Evolutionary conservation across 37 sponge, comb jelly and placozoan genomes (phyloP).

Genomic region (Bolinopsis microptera): DNA sequence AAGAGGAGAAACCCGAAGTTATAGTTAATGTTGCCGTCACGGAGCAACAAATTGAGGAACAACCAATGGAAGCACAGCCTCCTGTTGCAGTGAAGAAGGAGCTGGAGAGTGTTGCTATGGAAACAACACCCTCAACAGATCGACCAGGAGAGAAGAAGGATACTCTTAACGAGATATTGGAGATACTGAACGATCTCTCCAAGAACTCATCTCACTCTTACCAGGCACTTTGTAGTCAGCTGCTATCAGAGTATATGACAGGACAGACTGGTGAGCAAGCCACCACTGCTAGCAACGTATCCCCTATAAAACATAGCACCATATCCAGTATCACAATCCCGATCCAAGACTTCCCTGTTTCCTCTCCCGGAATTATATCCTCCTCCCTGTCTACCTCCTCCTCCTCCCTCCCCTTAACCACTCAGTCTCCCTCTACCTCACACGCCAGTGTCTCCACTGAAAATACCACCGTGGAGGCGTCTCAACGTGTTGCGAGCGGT

Average conservation of each 20-base stretch:
- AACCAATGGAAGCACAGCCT: neutral
- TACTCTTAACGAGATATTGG: conserved; percentile 19
- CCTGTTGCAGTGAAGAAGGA: neutral
- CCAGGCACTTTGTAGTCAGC: conserved; percentile 34
- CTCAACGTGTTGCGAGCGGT: neutral
- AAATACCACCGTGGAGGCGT: neutral
- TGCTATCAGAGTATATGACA: conserved; percentile 35
- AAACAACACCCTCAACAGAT: neutral
- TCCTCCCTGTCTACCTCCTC: neutral
- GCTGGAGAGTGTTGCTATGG: neutral
- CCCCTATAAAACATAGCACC: neutral
- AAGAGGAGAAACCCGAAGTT: neutral
- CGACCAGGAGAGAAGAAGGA: neutral
- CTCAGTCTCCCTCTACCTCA: neutral
- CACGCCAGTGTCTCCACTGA: neutral
- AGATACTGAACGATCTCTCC: conserved; percentile 38
- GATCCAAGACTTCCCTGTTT: neutral
- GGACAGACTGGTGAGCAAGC: neutral
- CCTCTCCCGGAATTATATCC: neutral
- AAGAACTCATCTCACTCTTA: conserved; percentile 22
- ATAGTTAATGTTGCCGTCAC: neutral
- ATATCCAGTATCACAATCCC: conserved; percentile 16
- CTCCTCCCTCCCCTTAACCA: neutral
- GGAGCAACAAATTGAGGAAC: no score
- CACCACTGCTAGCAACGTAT: neutral